Percentiles rank a stretch among this genome's conserved stretches.
Evolutionary conservation across 1,140 invertebrate genomes (phyloP).

Genomic region (Andricus grossulariae): DNA sequence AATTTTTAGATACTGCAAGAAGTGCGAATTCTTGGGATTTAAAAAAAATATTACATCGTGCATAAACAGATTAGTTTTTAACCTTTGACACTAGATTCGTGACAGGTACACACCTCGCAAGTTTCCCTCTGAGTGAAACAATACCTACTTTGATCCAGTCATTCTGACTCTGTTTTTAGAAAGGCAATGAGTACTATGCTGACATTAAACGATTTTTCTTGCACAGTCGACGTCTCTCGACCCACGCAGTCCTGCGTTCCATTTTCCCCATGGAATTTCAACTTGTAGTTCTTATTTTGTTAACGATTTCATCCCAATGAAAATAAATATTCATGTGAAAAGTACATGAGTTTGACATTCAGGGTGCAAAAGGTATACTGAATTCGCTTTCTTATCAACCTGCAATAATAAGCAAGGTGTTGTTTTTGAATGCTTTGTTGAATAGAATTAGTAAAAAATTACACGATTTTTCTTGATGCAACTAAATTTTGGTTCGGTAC

Average conservation of each 20-base stretch:
- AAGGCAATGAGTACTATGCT: conserved; percentile 21
- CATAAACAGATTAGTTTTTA: conserved; percentile 23
- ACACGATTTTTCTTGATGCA: too few relatives aligned
- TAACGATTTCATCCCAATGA: too few relatives aligned
- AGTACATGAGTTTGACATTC: too few relatives aligned
- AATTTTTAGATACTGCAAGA: too few relatives aligned
- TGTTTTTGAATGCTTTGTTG: too few relatives aligned
- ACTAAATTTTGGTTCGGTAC: too few relatives aligned
- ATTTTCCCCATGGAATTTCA: conserved; percentile 17
- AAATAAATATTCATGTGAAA: too few relatives aligned
- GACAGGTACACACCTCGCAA: conserved; percentile 27
- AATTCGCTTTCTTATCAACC: too few relatives aligned
- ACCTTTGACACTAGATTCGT: conserved; percentile 12
- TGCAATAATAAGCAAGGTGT: too few relatives aligned
- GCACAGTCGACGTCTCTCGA: neutral
- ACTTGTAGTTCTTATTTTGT: neutral
- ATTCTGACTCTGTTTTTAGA: conserved; percentile 24
- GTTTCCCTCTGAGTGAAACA: neutral
- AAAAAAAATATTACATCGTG: neutral
- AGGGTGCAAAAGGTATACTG: too few relatives aligned
- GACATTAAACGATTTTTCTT: conserved; percentile 27
- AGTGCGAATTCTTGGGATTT: neutral
- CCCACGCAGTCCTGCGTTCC: conserved; percentile 8
- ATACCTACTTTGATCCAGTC: neutral
- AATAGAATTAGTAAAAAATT: too few relatives aligned